Evolutionary conservation across 2,113 vertebrate species (phyloP).

Genomic region (Notothenia rossii): DNA sequence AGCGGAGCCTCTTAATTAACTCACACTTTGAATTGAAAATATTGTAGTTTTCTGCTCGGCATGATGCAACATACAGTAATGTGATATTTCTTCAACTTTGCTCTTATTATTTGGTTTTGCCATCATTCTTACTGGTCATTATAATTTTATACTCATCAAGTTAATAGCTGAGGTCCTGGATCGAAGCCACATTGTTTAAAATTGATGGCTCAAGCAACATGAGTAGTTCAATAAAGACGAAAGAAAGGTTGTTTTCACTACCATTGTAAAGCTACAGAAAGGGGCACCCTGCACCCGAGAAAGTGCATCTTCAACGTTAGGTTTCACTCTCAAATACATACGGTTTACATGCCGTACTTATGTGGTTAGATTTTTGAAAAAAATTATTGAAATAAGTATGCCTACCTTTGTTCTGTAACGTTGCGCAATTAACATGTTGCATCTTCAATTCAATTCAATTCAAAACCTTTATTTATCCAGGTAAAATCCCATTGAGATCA

Average conservation of each 20-base stretch:
- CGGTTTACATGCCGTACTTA: no score
- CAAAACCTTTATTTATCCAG: no score
- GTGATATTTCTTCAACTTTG: neutral
- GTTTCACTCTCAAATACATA: no score
- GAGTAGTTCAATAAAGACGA: neutral
- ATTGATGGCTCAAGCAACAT: neutral
- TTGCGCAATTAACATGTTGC: no score
- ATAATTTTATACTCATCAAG: neutral
- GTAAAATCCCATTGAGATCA: no score
- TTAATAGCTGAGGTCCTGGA: conserved; percentile 6
- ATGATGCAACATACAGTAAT: neutral
- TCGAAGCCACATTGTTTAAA: neutral
- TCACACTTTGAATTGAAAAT: neutral
- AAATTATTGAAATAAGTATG: no score
- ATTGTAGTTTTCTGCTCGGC: neutral
- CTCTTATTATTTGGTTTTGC: neutral
- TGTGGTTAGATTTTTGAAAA: no score
- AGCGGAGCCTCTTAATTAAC: conserved; percentile 18
- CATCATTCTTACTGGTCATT: neutral
- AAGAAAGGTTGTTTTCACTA: neutral
- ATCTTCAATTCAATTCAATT: no score
- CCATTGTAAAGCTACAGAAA: no score
- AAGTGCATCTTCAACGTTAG: no score
- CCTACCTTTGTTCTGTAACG: no score
- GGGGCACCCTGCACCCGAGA: no score